Percentiles rank a stretch among this genome's conserved stretches.
Conservation (phyloP, 2,797 vertebrate genomes). For the Propithecus deckenii region DNA sequence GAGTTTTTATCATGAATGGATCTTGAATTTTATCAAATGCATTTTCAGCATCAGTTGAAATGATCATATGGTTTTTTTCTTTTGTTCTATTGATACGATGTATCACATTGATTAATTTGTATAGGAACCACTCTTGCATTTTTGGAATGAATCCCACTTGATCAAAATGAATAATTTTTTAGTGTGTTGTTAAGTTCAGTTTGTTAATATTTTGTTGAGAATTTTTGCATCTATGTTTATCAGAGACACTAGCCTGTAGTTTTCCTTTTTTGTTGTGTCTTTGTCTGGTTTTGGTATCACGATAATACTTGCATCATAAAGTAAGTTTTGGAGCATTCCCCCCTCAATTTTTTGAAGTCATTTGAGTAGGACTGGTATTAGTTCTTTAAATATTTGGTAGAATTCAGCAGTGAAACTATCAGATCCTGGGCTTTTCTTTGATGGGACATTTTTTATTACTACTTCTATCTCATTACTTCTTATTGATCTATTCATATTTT, state of each 20-base stretch:
- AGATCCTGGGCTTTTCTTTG: background rate
- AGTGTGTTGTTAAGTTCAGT: background rate
- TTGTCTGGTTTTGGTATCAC: background rate
- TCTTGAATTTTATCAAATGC: background rate
- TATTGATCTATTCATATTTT: background rate
- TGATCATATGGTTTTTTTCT: background rate
- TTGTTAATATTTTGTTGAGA: background rate
- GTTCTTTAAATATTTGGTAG: background rate
- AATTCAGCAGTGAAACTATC: background rate
- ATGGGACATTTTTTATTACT: background rate
- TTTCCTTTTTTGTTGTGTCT: background rate
- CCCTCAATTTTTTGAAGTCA: background rate
- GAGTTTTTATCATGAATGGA: background rate
- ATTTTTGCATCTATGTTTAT: background rate
- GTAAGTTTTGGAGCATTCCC: background rate
- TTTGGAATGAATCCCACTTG: background rate
- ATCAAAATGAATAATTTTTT: background rate
- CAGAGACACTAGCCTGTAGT: background rate
- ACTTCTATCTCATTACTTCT: background rate
- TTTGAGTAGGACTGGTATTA: background rate
- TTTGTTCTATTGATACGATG: background rate
- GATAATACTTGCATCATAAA: background rate
- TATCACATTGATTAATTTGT: background rate
- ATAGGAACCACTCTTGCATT: background rate
- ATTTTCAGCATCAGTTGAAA: background rate